A percentile compares a stretch with the other conserved stretches of the same genome.
Conservation (phyloP, 1,140 invertebrate genomes). For the Drosophila pruinosa region DNA sequence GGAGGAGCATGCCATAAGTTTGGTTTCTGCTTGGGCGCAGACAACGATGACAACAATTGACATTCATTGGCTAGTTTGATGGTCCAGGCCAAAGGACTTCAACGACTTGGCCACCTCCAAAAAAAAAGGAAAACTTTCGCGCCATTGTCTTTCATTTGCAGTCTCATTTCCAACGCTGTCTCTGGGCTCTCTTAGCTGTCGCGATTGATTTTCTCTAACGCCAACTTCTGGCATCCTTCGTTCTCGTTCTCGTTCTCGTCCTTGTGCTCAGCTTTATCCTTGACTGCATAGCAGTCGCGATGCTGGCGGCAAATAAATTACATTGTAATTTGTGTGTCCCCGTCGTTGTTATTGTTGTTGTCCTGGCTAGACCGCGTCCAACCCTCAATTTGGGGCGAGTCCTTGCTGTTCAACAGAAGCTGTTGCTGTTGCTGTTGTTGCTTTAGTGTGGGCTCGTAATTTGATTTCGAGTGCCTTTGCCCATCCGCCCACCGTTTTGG, state of each 20-base stretch:
- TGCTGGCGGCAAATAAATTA: conserved; percentile 78
- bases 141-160: conserved; percentile 16
- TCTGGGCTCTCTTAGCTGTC: conserved; percentile 59
- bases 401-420: conserved; percentile 1
- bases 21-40: conserved; percentile 33
- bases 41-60: conserved; percentile 68
- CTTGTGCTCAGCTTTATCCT: conserved; percentile 4
- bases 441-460: conserved; percentile 56
- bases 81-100: conserved; percentile 22
- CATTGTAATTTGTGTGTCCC: conserved; percentile 79
- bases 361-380: conserved; percentile 56
- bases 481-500: conserved; percentile 63
- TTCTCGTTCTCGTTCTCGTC: not conserved
- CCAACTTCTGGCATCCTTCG: conserved; percentile 25
- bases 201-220: conserved; percentile 75
- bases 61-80: conserved; percentile 79
- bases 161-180: conserved; percentile 38
- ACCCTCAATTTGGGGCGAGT: conserved; percentile 48
- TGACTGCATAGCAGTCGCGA: conserved; percentile 11
- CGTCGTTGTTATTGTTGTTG: conserved; percentile 42
- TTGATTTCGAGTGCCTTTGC: conserved; percentile 76
- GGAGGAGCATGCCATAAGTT: conserved; percentile 7
- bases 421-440: conserved; percentile 28
- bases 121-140: conserved; percentile 12
- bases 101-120: not conserved